Evolutionary conservation across 2,797 vertebrate species (phyloP).

Genomic region (Acrocephalus scirpaceus): DNA sequence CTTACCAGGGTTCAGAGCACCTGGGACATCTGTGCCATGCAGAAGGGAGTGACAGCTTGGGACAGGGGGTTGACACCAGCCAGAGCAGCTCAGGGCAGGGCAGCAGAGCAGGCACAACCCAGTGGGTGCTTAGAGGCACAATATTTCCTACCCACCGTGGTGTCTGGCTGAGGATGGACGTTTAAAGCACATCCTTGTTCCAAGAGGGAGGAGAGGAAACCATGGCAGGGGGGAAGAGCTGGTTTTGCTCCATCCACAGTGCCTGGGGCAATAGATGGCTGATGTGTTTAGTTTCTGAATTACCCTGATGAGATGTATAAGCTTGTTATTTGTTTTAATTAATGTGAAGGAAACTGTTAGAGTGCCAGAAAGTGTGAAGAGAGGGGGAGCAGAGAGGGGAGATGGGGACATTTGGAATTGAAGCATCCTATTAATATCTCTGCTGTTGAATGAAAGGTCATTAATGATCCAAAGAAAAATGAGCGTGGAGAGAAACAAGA

Average conservation of each 20-base stretch:
- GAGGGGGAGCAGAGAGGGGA: not conserved
- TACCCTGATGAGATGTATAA: slow-evolving; percentile 15
- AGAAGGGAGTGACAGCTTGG: not conserved
- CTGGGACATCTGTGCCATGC: not conserved
- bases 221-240: not conserved
- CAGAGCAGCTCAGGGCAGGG: not conserved
- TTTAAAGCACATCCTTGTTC: not conserved
- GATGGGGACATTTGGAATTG: slow-evolving; percentile 18
- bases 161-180: not conserved
- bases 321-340: slow-evolving; percentile 56
- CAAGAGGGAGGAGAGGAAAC: not conserved
- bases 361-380: slow-evolving; percentile 6
- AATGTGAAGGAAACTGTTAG: slow-evolving; percentile 32
- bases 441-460: not conserved
- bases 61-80: not conserved
- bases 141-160: not conserved
- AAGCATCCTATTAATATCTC: slow-evolving; percentile 52
- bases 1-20: not conserved
- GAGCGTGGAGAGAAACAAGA: not conserved
- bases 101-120: not conserved
- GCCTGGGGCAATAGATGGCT: not conserved
- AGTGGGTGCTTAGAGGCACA: not conserved
- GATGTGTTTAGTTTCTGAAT: slow-evolving; percentile 8
- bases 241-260: not conserved
- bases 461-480: slow-evolving; percentile 29